These are phyloP conservation scores for Capitulum mitella DNA, from an alignment of 2,888 invertebrate species.

Conservation along the genomic window DNA sequence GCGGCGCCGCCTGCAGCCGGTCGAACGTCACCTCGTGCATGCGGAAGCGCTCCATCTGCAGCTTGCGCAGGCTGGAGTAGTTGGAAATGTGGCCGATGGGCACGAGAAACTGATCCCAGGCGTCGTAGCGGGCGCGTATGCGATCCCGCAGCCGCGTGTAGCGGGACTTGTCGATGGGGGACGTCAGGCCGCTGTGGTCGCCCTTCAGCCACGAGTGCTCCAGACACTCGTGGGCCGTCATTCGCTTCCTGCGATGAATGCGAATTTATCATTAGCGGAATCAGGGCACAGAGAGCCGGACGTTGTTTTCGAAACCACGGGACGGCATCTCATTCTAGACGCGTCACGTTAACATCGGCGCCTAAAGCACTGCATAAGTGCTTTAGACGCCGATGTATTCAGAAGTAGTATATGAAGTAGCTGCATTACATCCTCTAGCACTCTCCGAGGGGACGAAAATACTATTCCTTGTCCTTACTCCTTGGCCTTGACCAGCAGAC, in stretches of 20 bases:
- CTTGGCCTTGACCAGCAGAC: slow-evolving; percentile 83
- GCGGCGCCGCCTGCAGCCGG: slow-evolving; percentile 92
- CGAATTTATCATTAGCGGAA: no score
- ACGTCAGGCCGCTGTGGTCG: slow-evolving; percentile 65
- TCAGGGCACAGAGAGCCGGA: no score
- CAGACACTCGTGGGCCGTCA: slow-evolving; percentile 97
- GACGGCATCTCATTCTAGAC: no score
- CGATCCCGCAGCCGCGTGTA: slow-evolving; percentile 82
- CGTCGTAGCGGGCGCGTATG: slow-evolving; percentile 70
- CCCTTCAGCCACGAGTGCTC: slow-evolving; percentile 92
- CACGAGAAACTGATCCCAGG: slow-evolving; percentile 74
- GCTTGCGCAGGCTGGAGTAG: slow-evolving; percentile 90
- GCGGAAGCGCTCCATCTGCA: slow-evolving; percentile 90
- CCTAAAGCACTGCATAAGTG: no score
- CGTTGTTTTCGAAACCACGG: no score
- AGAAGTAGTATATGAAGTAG: no score
- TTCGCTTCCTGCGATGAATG: slow-evolving; percentile 68
- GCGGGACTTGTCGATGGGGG: slow-evolving; percentile 69
- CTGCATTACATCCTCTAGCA: no score
- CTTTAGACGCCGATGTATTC: no score
- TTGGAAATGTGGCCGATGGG: slow-evolving; percentile 96
- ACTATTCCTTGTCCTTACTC: no score
- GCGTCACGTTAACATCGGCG: no score
- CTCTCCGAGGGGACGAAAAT: no score
- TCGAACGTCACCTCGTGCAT: slow-evolving; percentile 95